These are phyloP conservation scores for Frankliniella fusca DNA, from an alignment of 2,888 invertebrate genomes.

Conservation along the genomic window DNA sequence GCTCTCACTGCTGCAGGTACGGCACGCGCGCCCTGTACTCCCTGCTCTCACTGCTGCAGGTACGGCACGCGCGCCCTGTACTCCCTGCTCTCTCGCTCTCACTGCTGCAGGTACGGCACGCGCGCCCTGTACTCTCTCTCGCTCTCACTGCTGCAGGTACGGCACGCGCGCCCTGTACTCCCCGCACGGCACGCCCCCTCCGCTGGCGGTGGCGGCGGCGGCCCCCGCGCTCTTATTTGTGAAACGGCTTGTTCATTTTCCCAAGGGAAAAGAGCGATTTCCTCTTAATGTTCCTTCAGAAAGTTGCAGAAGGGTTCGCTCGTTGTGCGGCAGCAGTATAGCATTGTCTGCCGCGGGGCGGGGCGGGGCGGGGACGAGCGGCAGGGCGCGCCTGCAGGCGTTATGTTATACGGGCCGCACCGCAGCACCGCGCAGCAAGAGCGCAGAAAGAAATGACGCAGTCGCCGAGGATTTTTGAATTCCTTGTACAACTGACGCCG, in stretches of 20 bases:
- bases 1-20: background rate
- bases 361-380: too few species aligned
- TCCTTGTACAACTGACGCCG: too few species aligned
- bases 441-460: too few species aligned
- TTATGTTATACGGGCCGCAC: background rate
- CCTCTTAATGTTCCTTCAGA: conserved; percentile 22
- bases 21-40: background rate
- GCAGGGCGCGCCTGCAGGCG: too few species aligned
- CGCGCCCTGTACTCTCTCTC: too few species aligned
- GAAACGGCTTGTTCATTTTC: conserved; percentile 11
- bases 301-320: background rate
- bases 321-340: background rate
- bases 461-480: too few species aligned
- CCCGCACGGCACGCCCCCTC: background rate
- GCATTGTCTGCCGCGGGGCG: background rate
- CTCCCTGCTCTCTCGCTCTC: too few species aligned
- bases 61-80: background rate
- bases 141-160: background rate
- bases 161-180: background rate
- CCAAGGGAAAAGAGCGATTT: conserved; percentile 16
- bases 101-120: too few species aligned
- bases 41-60: background rate
- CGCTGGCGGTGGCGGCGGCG: background rate
- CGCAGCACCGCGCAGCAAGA: too few species aligned
- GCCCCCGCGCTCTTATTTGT: background rate